These are phyloP conservation scores for Enteromius afrohamiltoni DNA, from an alignment of 2,797 vertebrate genomes.

Conservation along the genomic window DNA sequence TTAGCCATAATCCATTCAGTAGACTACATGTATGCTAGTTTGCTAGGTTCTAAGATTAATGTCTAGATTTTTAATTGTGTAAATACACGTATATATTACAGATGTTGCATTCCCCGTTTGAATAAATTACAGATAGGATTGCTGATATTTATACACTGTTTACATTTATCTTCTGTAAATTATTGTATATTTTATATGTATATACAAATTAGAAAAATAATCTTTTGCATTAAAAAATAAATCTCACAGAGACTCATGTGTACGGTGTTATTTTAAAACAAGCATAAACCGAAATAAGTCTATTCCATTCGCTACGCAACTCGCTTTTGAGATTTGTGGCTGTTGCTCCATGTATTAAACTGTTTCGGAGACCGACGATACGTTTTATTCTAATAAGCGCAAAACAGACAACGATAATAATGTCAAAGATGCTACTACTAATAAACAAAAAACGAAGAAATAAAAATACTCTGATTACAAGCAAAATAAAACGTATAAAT, in stretches of 20 bases:
- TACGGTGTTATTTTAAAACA: slow-evolving; percentile 17
- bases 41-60: slow-evolving; percentile 57
- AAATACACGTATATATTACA: slow-evolving; percentile 66
- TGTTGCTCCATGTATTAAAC: neutral
- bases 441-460: neutral
- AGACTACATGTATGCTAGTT: slow-evolving; percentile 53
- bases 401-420: neutral
- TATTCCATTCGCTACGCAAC: neutral
- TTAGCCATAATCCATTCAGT: slow-evolving; percentile 45
- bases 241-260: slow-evolving; percentile 52
- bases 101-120: slow-evolving; percentile 67
- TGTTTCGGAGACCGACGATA: neutral
- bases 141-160: slow-evolving; percentile 65
- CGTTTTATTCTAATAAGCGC: neutral
- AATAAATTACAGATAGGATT: slow-evolving; percentile 61
- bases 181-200: slow-evolving; percentile 65
- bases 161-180: slow-evolving; percentile 64
- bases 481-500: neutral
- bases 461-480: neutral
- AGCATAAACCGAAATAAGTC: neutral
- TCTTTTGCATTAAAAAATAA: slow-evolving; percentile 62
- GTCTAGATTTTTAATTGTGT: slow-evolving; percentile 62
- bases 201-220: slow-evolving; percentile 56
- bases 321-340: neutral
- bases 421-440: neutral